Conservation (phyloP, 2,113 vertebrate genomes). For the Dendrocopos noguchii region DNA sequence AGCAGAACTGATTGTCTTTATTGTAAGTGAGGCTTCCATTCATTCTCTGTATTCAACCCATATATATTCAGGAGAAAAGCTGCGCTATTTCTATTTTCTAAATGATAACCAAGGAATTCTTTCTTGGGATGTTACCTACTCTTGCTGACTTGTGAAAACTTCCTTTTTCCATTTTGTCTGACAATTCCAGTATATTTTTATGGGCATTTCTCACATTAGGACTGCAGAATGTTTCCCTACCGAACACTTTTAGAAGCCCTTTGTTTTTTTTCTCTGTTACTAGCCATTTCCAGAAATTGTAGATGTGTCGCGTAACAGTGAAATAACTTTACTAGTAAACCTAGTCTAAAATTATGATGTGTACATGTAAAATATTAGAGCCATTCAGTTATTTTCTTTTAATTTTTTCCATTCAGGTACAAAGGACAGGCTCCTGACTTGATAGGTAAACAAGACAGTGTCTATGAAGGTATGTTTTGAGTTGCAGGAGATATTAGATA, state of each 20-base stretch:
- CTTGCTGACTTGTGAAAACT: neutral
- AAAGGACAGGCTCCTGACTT: conserved; percentile 97
- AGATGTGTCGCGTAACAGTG: neutral
- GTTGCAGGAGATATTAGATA: neutral
- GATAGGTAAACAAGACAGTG: conserved; percentile 97
- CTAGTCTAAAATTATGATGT: neutral
- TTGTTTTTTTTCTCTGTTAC: neutral
- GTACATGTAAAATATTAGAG: neutral
- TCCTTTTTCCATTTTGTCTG: neutral
- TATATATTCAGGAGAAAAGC: neutral
- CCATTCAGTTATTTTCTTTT: neutral
- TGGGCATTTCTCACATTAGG: neutral
- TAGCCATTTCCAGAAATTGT: neutral
- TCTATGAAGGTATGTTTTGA: conserved; percentile 91
- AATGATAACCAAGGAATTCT: neutral
- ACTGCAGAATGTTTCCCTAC: neutral
- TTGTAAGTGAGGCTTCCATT: neutral
- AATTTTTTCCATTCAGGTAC: conserved; percentile 80
- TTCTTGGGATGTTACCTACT: neutral
- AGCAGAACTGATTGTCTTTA: neutral
- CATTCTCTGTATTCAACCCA: neutral
- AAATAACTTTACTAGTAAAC: neutral
- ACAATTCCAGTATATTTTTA: neutral
- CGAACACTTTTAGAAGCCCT: neutral
- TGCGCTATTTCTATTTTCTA: neutral